These are phyloP conservation scores for Dendrolimus kikuchii DNA, from an alignment of 1,140 invertebrate genomes.

Conservation along the genomic window DNA sequence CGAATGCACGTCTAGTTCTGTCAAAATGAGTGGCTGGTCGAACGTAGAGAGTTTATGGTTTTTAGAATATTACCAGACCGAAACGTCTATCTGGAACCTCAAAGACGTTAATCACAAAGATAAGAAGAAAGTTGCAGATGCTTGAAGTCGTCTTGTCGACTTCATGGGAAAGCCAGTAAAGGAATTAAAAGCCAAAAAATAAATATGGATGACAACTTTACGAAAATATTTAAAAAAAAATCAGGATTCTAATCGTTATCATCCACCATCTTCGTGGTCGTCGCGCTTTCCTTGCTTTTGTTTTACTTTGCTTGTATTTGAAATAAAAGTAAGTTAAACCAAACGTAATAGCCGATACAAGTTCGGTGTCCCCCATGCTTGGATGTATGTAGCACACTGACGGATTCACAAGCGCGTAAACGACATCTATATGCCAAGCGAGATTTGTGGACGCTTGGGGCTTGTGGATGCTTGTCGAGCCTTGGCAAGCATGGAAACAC, in stretches of 20 bases:
- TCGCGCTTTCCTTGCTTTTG: no score
- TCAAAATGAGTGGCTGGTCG: slow-evolving; percentile 12
- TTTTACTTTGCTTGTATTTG: no score
- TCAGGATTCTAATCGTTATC: slow-evolving; percentile 14
- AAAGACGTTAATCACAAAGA: slow-evolving; percentile 15
- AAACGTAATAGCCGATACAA: no score
- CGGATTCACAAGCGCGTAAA: no score
- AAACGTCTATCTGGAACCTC: slow-evolving; percentile 13
- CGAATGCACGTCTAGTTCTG: slow-evolving; percentile 2
- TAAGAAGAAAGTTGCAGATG: slow-evolving; percentile 16
- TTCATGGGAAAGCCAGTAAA: slow-evolving; percentile 8
- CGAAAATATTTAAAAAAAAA: slow-evolving; percentile 16
- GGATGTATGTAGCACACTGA: no score
- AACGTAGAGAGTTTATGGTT: slow-evolving; percentile 13
- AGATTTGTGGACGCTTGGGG: no score
- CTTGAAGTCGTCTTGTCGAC: slow-evolving; percentile 13
- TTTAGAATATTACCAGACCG: slow-evolving; percentile 13
- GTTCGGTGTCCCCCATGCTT: no score
- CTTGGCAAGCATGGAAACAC: no score
- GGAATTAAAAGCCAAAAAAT: slow-evolving; percentile 19
- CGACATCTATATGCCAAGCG: no score
- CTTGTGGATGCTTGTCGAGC: no score
- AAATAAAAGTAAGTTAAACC: no score
- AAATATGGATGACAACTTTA: slow-evolving; percentile 15
- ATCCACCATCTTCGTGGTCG: no score